Evolutionary conservation across 2,797 vertebrate species (phyloP).

Genomic region (Acrossocheilus wenchowensis): DNA sequence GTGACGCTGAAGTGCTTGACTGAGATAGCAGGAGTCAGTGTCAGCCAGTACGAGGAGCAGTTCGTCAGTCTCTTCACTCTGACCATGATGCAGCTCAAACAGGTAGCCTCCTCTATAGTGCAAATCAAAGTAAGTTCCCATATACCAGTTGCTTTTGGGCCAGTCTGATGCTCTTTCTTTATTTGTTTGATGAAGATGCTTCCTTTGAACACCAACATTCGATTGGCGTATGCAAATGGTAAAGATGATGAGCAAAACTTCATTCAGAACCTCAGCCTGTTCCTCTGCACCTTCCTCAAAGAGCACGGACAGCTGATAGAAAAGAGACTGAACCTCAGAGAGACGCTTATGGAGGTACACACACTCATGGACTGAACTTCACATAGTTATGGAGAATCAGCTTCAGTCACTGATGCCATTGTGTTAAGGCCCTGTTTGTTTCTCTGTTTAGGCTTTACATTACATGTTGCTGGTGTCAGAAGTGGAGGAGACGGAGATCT

Average conservation of each 20-base stretch:
- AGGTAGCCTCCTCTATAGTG: constrained; percentile 77
- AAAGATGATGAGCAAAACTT: constrained; percentile 99
- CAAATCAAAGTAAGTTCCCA: background rate
- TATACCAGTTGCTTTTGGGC: background rate
- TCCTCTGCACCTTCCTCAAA: constrained; percentile 98
- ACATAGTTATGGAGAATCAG: background rate
- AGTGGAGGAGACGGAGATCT: constrained; percentile 98
- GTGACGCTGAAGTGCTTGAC: constrained; percentile 98
- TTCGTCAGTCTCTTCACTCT: constrained; percentile 95
- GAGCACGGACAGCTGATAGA: constrained; percentile 96
- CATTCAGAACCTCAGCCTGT: constrained; percentile 97
- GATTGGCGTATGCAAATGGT: constrained; percentile 93
- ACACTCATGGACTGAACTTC: background rate
- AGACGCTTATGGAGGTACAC: constrained; percentile 95
- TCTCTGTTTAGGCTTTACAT: constrained; percentile 82
- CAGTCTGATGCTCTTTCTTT: background rate
- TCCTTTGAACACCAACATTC: constrained; percentile 96
- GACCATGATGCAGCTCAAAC: constrained; percentile 98
- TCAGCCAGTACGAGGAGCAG: constrained; percentile 97
- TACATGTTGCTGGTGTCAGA: constrained; percentile 97
- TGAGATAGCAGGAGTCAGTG: constrained; percentile 96
- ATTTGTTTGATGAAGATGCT: constrained; percentile 83
- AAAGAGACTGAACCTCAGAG: constrained; percentile 91
- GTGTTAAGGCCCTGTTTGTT: constrained; percentile 9
- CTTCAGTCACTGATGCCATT: background rate